These are phyloP conservation scores for Dicerorhinus sumatrensis DNA, from an alignment of 2,113 vertebrate species.

Conservation along the genomic window DNA sequence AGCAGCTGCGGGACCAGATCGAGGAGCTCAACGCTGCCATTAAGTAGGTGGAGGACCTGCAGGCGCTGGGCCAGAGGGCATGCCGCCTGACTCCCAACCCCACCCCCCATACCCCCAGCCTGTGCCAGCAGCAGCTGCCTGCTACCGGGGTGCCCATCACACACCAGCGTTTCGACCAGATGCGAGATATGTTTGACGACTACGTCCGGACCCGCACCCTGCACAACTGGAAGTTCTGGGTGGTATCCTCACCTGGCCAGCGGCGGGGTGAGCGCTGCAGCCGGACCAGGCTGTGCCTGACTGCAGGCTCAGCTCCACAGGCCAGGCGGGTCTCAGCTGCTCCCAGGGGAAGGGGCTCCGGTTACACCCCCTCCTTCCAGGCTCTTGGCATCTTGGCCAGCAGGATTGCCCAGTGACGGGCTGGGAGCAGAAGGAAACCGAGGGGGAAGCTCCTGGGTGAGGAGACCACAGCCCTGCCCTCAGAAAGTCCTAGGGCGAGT, in stretches of 20 bases:
- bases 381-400: not conserved
- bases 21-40: slow-evolving; percentile 95
- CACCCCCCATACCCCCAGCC: slow-evolving; percentile 79
- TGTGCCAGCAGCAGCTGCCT: slow-evolving; percentile 96
- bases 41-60: slow-evolving; percentile 88
- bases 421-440: not conserved
- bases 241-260: slow-evolving; percentile 92
- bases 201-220: slow-evolving; percentile 94
- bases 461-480: too few species aligned
- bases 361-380: not conserved
- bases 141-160: slow-evolving; percentile 97
- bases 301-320: not conserved
- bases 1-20: slow-evolving; percentile 94
- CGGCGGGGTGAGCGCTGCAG: rapidly evolving
- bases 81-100: not conserved
- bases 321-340: not conserved
- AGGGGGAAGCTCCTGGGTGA: not conserved
- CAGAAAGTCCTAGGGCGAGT: not conserved
- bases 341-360: not conserved
- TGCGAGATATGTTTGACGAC: slow-evolving; percentile 96
- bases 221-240: slow-evolving; percentile 99
- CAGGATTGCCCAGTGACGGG: not conserved
- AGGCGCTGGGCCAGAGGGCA: not conserved
- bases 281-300: not conserved
- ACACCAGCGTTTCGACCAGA: slow-evolving; percentile 95